A percentile compares a stretch with the other conserved stretches of the same genome.
These are phyloP conservation scores for Spodoptera frugiperda DNA, from an alignment of 1,140 invertebrate genomes.

Conservation along the genomic window DNA sequence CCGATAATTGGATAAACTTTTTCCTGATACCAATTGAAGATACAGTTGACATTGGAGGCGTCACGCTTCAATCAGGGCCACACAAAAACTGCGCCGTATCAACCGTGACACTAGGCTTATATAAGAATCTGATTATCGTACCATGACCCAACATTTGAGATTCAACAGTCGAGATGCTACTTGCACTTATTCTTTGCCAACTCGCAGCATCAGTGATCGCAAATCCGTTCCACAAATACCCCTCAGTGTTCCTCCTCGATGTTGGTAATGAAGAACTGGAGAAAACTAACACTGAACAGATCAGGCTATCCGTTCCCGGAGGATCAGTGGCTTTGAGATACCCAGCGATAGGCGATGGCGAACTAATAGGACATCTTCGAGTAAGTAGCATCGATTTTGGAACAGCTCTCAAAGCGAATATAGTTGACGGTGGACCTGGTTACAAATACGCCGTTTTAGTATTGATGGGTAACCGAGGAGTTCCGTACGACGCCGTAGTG, in stretches of 20 bases:
- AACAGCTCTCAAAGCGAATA: constrained; percentile 75
- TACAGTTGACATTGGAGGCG: constrained; percentile 67
- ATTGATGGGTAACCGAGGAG: constrained; percentile 71
- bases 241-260: constrained; percentile 78
- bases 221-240: constrained; percentile 78
- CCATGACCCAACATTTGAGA: constrained; percentile 68
- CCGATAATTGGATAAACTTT: constrained; percentile 46
- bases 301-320: constrained; percentile 73
- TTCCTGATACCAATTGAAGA: constrained; percentile 61
- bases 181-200: constrained; percentile 60
- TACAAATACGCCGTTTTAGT: constrained; percentile 78
- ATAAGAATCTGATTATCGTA: constrained; percentile 77
- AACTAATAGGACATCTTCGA: constrained; percentile 73
- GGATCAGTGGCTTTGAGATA: constrained; percentile 76
- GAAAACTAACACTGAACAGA: constrained; percentile 72
- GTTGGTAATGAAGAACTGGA: constrained; percentile 81
- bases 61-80: constrained; percentile 68
- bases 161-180: constrained; percentile 69
- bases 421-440: constrained; percentile 79
- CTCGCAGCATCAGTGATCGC: constrained; percentile 57
- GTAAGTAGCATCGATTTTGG: constrained; percentile 80
- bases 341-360: constrained; percentile 71
- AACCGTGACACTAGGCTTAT: constrained; percentile 76
- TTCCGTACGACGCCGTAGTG: constrained; percentile 74
- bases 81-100: constrained; percentile 70